Evolutionary conservation across 2,888 invertebrate species (phyloP), one percentile per base, ranked within the genome.

Genomic region (Lutraria lutraria): DNA sequence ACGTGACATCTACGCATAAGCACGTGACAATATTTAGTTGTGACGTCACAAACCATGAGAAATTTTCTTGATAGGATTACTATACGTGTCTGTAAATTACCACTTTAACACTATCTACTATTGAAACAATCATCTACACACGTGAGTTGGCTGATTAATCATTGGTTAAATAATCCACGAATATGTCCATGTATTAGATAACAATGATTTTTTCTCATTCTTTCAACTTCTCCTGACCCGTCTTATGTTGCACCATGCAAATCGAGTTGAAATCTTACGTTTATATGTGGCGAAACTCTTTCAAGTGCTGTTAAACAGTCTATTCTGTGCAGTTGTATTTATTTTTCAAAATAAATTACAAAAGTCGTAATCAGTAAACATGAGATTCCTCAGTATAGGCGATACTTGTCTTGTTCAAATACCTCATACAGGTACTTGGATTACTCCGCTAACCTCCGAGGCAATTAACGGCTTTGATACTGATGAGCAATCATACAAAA

Each of bases 401-500:
- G 91, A 88, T 91, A 91, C 84, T 79, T 81, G 15, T 54, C 86
- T 86, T 91, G 91, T 91, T 91, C 91, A 91, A 89, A 91, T 91
- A 89, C 29, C 87, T 81, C 86, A 87, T 89, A 89, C 89, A 88
- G 91, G 86, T 68, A 83, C 88, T 88, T 89, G 91, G 91, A 91
- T 91, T 91, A 91, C 81, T 91, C 29, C 88, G 89, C 91, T 81
- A 88, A 88, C 88, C 91, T 82, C 83, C 72, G 53, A 53, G 87
- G 90, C 90, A 90, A 90, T 90, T 90, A 90, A 87, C 88, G 90
- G 89, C 91, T 91, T 91, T 91, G 91, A 91, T 91, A 91, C 89
- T 91, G 91, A 91, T 91, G 89, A 88, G 89, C 89, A 89, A 89
- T 89, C 87, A 89, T 89, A 86, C 60, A 81, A 81, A 88, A 88